Conservation (phyloP, 2,113 vertebrate species). For the Ivindomyrus marchei region DNA sequence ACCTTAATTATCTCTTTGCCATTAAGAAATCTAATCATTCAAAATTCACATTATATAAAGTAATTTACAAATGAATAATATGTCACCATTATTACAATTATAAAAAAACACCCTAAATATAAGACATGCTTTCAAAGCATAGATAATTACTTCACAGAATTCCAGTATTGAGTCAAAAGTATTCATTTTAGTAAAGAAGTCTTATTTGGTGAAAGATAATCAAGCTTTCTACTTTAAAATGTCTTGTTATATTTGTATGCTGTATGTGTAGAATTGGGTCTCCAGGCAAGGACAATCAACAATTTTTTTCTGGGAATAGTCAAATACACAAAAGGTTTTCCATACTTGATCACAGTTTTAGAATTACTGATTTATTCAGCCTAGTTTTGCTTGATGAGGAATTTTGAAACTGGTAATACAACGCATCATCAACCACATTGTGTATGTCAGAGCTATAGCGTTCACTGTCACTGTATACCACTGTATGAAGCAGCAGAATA, state of each 20-base stretch:
- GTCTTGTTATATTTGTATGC: not conserved
- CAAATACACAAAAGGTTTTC: not conserved
- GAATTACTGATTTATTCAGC: not conserved
- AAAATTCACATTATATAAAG: constrained; percentile 3
- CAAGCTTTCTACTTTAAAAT: not conserved
- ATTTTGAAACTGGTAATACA: not conserved
- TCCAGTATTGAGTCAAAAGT: not conserved
- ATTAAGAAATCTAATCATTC: not conserved
- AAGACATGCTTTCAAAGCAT: not conserved
- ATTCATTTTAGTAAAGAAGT: not conserved
- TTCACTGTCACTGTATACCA: not conserved
- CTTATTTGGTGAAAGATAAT: not conserved
- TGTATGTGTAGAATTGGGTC: not conserved
- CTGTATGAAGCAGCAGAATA: too few relatives aligned
- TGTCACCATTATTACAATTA: not conserved
- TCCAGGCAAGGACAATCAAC: not conserved
- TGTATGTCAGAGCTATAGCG: not conserved
- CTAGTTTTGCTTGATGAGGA: not conserved
- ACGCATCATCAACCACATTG: not conserved
- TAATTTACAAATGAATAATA: not conserved
- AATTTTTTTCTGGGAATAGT: not conserved
- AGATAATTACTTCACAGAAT: not conserved
- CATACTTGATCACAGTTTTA: not conserved
- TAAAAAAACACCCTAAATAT: not conserved
- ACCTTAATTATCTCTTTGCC: not conserved